Base-by-base conservation (phyloP, 2,797 vertebrate genomes). In the Diceros bicornis region DNA sequence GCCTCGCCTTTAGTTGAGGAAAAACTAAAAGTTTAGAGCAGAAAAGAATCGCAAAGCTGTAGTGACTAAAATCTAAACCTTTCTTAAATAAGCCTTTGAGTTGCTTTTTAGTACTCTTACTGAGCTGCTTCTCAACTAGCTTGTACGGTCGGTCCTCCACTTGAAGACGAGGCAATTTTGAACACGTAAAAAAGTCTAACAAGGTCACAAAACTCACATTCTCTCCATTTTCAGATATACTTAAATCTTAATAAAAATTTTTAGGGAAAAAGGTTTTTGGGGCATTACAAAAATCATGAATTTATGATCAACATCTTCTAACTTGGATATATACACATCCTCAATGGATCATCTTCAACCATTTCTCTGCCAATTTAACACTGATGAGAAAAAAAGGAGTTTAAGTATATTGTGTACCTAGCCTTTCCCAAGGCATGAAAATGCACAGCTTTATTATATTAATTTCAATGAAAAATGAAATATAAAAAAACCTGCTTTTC, bases 351-450 rank as follows among this genome's bases (percentile, higher is more conserved):
- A 72, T 27, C 72, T 55, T 64, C 47, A 81, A 57, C 14, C 1
- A 3, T 77, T 83, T 94, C 29, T 89, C 59, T 90, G 34, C 29
- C 68, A 86, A 89, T 57, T 94, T 86, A 85, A 82, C 14, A n/a
- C 1, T 7, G 6, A 77, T 1, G 27, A 95, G 20, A 81, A 62
- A 74, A 71, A 86, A 69, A 69, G 29, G 47, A 2, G 27, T 29
- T 90, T 62, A 78, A 85, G 32, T 44, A 47, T n/a, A 74, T 6
- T 66, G 57, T n/a, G 34, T 7, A 82, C 47, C 50, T 85, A 61
- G 44, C 23, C 61, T 57, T 64, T 86, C 75, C 41, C 0, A 0
- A 84, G 27, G 17, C n/a, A 83, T 84, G 91, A 96, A 91, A 84
- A 77, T 4, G 23, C 5, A 91, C 2, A 55, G n/a, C 14, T 69